Base-by-base conservation (phyloP, 2,113 vertebrate species). In the Lycaon pictus region DNA sequence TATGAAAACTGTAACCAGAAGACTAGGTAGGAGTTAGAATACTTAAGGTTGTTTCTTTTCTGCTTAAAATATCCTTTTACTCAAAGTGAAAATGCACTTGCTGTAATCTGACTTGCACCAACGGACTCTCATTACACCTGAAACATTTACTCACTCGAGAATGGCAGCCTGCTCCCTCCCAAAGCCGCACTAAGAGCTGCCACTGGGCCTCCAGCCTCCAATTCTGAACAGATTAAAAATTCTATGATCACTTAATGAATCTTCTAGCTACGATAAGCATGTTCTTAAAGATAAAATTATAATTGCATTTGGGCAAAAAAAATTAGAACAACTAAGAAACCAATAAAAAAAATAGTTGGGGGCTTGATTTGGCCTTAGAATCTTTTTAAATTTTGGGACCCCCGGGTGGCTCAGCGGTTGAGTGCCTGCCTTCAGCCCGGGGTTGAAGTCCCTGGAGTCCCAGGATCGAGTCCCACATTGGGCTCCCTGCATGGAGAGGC, bases 61-160 rank as follows among this genome's bases (percentile, higher is more conserved):
- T 97, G 84, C 96, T 97, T 98, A 98, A 97, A 98, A 97, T 96
- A 98, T 63, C 96, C 93, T 90, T 97, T 91, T 95, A 96, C 94
- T 98, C 92, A 89, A 97, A 97, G 79, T 96, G 97, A 98, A 98
- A 98, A 98, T 5, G 67, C 71, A 96, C 56, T 96, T 72, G 96
- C 94, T 63, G 53, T 23, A 86, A 65, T 96, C 89, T 97, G 94
- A 89, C 62, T 94, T 97, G 83, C 71, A 90, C 76, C 83, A 97
- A 91, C 89, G 86, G 90, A 97, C 74, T 86, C 77, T 97, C 91
- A 94, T 85, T 72, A 62, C 67, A 80, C 88, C 65, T 82, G 88
- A 97, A 97, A 77, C 86, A 53, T 71, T 84, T 65, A 65, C 55
- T 69, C 6, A 72, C 86, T 96, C 95, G 95, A 76, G 82, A 97